A percentile compares a stretch with the other conserved stretches of the same genome.
These are phyloP conservation scores for Agrilus mali DNA, from an alignment of 2,888 invertebrate species.

Conservation along the genomic window DNA sequence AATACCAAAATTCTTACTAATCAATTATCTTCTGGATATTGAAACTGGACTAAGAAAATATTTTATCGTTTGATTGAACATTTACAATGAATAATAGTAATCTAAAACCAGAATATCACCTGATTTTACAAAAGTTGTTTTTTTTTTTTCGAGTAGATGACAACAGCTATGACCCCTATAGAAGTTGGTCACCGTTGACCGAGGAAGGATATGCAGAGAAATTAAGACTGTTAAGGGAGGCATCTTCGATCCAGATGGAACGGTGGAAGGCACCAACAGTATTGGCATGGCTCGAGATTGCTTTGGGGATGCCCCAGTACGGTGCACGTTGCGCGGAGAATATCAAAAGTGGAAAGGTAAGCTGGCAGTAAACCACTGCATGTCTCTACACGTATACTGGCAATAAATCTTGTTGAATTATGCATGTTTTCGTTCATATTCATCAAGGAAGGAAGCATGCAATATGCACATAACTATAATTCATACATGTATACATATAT, in stretches of 20 bases:
- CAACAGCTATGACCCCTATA: conserved; percentile 36
- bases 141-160: conserved; percentile 36
- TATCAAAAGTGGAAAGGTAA: conserved; percentile 87
- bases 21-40: no score
- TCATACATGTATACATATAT: no score
- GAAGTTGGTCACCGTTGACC: conserved; percentile 52
- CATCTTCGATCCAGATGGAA: conserved; percentile 72
- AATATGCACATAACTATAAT: no score
- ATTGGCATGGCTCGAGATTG: conserved; percentile 87
- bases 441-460: no score
- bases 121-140: conserved; percentile 23
- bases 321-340: conserved; percentile 83
- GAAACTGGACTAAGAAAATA: no score
- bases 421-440: no score
- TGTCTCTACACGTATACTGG: background rate
- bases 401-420: no score
- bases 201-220: conserved; percentile 68
- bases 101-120: no score
- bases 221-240: conserved; percentile 63
- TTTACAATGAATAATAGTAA: no score
- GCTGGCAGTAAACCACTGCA: background rate
- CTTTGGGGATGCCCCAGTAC: conserved; percentile 89
- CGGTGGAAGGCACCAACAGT: conserved; percentile 89
- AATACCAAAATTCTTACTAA: no score
- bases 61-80: no score